Base-by-base conservation (phyloP, 2,888 invertebrate species). In the Temnothorax unifasciatus region DNA sequence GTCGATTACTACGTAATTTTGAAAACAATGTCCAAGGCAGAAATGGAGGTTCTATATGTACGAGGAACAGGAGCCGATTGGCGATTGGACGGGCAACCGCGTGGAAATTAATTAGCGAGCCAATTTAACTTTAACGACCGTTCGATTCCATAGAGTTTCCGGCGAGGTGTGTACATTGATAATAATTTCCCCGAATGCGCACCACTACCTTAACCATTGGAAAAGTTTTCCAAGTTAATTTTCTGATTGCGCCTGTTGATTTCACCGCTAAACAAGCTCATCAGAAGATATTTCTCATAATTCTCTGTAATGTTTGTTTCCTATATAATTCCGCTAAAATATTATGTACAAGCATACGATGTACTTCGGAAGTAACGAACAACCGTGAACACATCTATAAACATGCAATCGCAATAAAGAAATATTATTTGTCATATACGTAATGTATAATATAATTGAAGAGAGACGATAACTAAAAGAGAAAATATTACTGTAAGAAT, bases 51-150 rank as follows among this genome's bases (percentile, higher is more conserved):
- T 57, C 68, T 21, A 63, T 41, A 11, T 29, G 57, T 41, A 52
- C 69, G 76, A 82, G 85, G 64, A 87, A 69, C 66, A 81, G 68
- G 76, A 76, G 44, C 63, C 77, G 73, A 85, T 89, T 79, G 84
- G 54, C 81, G 74, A 89, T 88, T 84, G 82, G 84, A 73, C 85
- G 86, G 81, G 89, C 90, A 91, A 88, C 91, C 88, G 87, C 79
- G 89, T 90, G 87, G 89, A 93, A 93, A 93, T 93, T 93, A 94
- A 93, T 93, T 93, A 93, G 92, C 91, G 88, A 93, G 88, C 89
- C 92, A 93, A 93, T 93, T 93, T 90, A 93, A 93, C 93, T 93
- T 93, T 88, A 91, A 91, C 91, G 90, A 92, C 90, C 88, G 91
- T 92, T 93, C 91, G 89, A 91, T 92, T 90, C 89, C 89, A 87